These are phyloP conservation scores for Trypoxylon attenuatum DNA, from an alignment of 2,888 invertebrate species.

Conservation along the genomic window DNA sequence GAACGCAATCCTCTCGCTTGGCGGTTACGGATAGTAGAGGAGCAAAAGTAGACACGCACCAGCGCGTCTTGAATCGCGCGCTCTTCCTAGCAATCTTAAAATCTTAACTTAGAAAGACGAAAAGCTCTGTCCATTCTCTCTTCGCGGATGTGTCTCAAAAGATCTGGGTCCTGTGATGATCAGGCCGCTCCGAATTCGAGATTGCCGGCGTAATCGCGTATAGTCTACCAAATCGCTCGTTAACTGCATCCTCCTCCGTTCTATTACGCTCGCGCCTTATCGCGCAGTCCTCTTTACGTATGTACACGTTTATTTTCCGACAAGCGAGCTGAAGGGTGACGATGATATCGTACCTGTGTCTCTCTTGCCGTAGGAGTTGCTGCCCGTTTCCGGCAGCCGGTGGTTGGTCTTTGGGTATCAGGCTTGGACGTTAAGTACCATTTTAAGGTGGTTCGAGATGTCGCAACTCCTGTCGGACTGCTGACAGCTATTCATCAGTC, in stretches of 20 bases:
- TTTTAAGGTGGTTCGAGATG: conserved; percentile 67
- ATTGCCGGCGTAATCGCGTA: no score
- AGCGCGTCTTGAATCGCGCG: conserved; percentile 21
- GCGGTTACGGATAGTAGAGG: background rate
- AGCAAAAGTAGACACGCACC: no score
- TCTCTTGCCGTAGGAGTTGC: conserved; percentile 45
- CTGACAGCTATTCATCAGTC: conserved; percentile 57
- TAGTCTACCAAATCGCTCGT: no score
- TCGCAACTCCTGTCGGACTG: conserved; percentile 56
- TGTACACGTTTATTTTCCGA: conserved; percentile 26
- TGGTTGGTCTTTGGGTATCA: conserved; percentile 62
- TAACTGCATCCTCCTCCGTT: no score
- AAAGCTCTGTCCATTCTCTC: no score
- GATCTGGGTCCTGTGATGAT: no score
- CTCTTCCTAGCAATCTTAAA: no score
- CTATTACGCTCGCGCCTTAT: no score
- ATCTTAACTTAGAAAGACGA: no score
- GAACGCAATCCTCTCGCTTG: conserved; percentile 52
- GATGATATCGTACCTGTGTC: conserved; percentile 44
- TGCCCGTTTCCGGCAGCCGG: conserved; percentile 44
- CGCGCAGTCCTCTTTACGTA: background rate
- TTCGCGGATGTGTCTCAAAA: no score
- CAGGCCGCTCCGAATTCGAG: no score
- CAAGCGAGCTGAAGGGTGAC: conserved; percentile 8
- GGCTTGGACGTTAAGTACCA: conserved; percentile 70